These are phyloP conservation scores for Caradrina kadenii DNA, from an alignment of 2,888 invertebrate genomes.

Conservation along the genomic window DNA sequence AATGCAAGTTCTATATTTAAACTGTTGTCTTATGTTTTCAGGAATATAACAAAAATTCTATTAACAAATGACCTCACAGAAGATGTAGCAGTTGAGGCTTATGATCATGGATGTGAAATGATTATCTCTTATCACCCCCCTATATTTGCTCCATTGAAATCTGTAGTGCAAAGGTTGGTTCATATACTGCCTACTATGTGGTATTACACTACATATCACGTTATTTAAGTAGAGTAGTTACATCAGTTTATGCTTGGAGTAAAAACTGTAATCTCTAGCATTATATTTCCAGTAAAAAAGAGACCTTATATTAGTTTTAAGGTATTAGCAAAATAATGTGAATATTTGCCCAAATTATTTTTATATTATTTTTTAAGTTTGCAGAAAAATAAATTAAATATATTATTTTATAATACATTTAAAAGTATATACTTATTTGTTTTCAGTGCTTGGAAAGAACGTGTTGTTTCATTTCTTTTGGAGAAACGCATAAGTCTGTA, in stretches of 20 bases:
- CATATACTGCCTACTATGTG: background rate
- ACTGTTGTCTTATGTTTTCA: conserved; percentile 67
- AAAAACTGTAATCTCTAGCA: no score
- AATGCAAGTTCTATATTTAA: background rate
- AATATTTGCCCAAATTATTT: background rate
- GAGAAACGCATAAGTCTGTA: conserved; percentile 96
- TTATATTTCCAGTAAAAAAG: no score
- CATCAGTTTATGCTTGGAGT: no score
- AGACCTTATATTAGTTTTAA: no score
- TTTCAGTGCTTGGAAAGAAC: conserved; percentile 94
- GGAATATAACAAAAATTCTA: conserved; percentile 92
- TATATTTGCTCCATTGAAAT: conserved; percentile 96
- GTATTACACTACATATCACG: background rate
- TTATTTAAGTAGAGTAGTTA: no score
- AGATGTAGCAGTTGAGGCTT: conserved; percentile 95
- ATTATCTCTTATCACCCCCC: conserved; percentile 99
- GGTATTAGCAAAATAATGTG: background rate
- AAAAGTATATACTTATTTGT: background rate
- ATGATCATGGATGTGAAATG: conserved; percentile 92
- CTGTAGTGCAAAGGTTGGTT: conserved; percentile 93
- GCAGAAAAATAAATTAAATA: background rate
- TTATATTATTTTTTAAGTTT: background rate
- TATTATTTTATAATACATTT: background rate
- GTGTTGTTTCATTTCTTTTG: conserved; percentile 94
- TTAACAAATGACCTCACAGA: conserved; percentile 98